These are phyloP conservation scores for Epistrophe eligans DNA, from an alignment of 2,888 invertebrate species.

Conservation along the genomic window DNA sequence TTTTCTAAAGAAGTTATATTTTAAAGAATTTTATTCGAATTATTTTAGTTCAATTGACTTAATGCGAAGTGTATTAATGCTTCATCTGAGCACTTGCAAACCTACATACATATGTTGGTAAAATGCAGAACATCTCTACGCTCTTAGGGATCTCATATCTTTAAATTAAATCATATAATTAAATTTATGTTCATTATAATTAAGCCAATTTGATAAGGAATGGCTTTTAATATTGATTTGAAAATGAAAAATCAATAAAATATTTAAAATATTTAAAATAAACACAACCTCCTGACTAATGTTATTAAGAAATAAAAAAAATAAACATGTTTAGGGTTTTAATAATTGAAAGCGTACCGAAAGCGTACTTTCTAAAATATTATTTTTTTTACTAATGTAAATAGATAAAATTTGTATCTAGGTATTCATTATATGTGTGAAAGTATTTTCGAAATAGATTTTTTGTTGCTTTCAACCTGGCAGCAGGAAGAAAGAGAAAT, in stretches of 20 bases:
- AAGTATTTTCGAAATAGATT: slow-evolving; percentile 3
- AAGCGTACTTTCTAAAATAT: slow-evolving; percentile 27
- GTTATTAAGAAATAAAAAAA: too few species aligned
- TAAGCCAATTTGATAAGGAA: slow-evolving; percentile 9
- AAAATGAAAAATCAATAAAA: slow-evolving; percentile 16
- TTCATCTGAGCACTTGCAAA: too few species aligned
- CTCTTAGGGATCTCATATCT: too few species aligned
- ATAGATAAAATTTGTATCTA: neutral
- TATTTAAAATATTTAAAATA: neutral
- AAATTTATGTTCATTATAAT: slow-evolving; percentile 4
- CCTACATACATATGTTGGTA: too few species aligned
- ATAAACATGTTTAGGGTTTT: neutral
- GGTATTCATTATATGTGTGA: slow-evolving; percentile 14
- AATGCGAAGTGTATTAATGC: too few species aligned
- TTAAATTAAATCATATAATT: slow-evolving; percentile 7
- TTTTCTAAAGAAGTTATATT: too few species aligned
- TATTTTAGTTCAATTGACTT: too few species aligned
- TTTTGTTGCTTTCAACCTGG: neutral
- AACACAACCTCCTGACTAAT: neutral
- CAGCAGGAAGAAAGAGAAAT: slow-evolving; percentile 59
- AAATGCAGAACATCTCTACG: too few species aligned
- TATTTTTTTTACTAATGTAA: neutral
- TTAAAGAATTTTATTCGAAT: too few species aligned
- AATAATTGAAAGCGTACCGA: neutral
- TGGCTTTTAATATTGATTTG: neutral